Evolutionary conservation across 2,888 invertebrate species (phyloP).

Genomic region (Unio pictorum): DNA sequence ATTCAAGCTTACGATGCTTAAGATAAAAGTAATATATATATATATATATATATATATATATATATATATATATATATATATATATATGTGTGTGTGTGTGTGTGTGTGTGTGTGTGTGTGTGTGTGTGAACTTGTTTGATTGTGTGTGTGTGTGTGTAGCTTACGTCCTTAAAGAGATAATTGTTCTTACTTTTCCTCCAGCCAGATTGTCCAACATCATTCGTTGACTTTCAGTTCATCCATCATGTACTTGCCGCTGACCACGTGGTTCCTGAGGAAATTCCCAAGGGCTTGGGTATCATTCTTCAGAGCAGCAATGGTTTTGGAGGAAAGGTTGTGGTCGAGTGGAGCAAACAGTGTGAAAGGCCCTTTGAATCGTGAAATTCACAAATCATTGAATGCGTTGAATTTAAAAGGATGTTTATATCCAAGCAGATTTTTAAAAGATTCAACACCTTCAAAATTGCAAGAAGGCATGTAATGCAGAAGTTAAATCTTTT

Average conservation of each 20-base stretch:
- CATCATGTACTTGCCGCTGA: conserved; percentile 23
- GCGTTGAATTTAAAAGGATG: neutral
- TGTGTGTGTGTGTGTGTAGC: neutral
- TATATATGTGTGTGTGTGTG: neutral
- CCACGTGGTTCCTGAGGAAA: conserved; percentile 48
- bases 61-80: too few relatives aligned
- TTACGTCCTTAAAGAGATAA: conserved; percentile 28
- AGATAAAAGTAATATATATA: too few relatives aligned
- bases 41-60: too few relatives aligned
- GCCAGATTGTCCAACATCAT: conserved; percentile 30
- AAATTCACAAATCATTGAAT: too few relatives aligned
- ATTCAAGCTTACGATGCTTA: too few relatives aligned
- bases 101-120: neutral
- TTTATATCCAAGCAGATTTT: too few relatives aligned
- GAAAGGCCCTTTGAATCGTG: conserved; percentile 34
- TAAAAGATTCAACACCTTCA: too few relatives aligned
- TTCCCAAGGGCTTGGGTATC: conserved; percentile 28
- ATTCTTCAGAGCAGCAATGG: conserved; percentile 18
- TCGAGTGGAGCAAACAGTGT: conserved; percentile 39
- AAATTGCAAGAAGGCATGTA: too few relatives aligned
- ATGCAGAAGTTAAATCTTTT: too few relatives aligned
- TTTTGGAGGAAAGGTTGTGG: conserved; percentile 16
- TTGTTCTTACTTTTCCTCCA: conserved; percentile 41
- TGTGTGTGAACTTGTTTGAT: neutral
- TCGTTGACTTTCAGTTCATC: conserved; percentile 38